phyloP scores from a whole-genome alignment of 1,140 invertebrate genomes.

The Goniozus legneri region DNA sequence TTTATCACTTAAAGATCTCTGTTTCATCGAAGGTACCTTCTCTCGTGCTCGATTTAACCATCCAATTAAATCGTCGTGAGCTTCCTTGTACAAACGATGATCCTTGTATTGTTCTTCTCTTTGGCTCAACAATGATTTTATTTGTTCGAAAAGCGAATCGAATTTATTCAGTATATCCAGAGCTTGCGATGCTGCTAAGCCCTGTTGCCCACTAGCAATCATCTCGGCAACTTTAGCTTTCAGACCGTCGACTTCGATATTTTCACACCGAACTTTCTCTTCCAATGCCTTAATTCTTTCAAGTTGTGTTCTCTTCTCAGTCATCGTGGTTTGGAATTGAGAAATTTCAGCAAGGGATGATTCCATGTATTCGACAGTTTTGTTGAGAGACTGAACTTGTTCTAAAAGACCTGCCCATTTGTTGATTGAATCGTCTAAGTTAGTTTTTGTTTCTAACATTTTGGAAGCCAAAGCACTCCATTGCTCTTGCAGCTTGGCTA shows the following conservation, averaged over 20 bases:
- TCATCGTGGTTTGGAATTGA: constrained; percentile 74
- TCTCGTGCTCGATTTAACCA: constrained; percentile 84
- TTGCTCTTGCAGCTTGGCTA: constrained; percentile 82
- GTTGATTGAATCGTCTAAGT: constrained; percentile 84
- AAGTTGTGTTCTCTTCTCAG: constrained; percentile 80
- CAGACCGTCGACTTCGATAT: constrained; percentile 86
- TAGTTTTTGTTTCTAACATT: constrained; percentile 85
- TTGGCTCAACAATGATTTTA: constrained; percentile 63
- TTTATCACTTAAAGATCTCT: constrained; percentile 80
- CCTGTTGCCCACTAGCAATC: constrained; percentile 79
- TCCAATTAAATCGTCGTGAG: constrained; percentile 79
- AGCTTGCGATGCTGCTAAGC: constrained; percentile 76
- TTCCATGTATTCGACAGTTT: constrained; percentile 77
- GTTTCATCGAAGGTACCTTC: constrained; percentile 83
- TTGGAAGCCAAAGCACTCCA: constrained; percentile 84
- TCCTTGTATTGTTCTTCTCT: constrained; percentile 84
- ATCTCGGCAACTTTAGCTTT: constrained; percentile 86
- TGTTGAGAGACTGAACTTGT: constrained; percentile 80
- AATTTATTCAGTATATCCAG: constrained; percentile 73
- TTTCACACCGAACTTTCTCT: constrained; percentile 86
- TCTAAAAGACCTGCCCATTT: constrained; percentile 86
- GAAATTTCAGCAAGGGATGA: constrained; percentile 68
- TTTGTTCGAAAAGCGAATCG: constrained; percentile 56
- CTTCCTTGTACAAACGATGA: constrained; percentile 83
- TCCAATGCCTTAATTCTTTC: constrained; percentile 82